phyloP scores from a whole-genome alignment of 2,888 invertebrate species.

The Hemicrepidius hirtus region DNA sequence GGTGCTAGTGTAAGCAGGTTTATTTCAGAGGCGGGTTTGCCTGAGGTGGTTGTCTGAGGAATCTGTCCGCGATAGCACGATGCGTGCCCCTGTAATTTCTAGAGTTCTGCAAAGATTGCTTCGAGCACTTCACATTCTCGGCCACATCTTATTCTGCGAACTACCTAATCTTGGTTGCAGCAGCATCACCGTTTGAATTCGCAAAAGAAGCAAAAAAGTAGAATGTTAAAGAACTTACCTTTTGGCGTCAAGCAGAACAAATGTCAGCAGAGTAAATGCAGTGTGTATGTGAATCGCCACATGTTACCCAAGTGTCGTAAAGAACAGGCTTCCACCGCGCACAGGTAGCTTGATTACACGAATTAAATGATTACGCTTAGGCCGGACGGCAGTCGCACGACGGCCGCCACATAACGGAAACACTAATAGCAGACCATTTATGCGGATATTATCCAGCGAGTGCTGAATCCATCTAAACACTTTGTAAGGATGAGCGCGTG shows the following conservation, averaged over 20 bases:
- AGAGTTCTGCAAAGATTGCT: constrained; percentile 58
- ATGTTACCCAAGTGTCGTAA: constrained; percentile 56
- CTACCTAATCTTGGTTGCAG: constrained; percentile 46
- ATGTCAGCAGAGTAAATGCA: constrained; percentile 64
- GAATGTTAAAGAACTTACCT: constrained; percentile 60
- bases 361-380: constrained; percentile 50
- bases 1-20: constrained; percentile 40
- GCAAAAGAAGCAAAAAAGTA: constrained; percentile 42
- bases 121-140: constrained; percentile 59
- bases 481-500: constrained; percentile 44
- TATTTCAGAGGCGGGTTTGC: constrained; percentile 51
- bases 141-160: constrained; percentile 54
- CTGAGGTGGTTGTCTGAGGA: constrained; percentile 58
- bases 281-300: constrained; percentile 59
- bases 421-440: constrained; percentile 58
- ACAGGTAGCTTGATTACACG: constrained; percentile 49
- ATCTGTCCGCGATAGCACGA: constrained; percentile 57
- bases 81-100: constrained; percentile 63
- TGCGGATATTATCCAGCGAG: constrained; percentile 49
- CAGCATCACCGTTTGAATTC: constrained; percentile 39
- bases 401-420: constrained; percentile 62
- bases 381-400: constrained; percentile 58
- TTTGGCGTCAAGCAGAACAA: constrained; percentile 62
- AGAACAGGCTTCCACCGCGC: constrained; percentile 44
- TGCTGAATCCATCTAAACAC: constrained; percentile 47